Evolutionary conservation across 2,888 invertebrate genomes (phyloP).

Genomic region (Mesoligia furuncula): DNA sequence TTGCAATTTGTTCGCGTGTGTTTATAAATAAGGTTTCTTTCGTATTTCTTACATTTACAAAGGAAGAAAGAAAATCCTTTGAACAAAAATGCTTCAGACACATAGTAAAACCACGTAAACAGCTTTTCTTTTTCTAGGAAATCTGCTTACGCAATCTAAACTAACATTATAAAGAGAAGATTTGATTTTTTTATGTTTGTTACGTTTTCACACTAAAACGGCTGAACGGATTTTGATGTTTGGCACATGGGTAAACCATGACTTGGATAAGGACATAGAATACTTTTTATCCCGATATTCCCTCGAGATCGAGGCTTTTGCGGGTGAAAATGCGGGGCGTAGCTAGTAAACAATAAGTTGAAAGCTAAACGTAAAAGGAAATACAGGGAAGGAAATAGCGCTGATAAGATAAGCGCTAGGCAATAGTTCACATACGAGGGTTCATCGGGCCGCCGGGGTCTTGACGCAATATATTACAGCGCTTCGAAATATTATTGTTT

Average conservation of each 20-base stretch:
- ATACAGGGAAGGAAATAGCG: constrained; percentile 49
- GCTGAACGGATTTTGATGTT: not conserved
- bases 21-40: not conserved
- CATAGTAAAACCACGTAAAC: not conserved
- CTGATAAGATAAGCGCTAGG: constrained; percentile 51
- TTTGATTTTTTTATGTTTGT: not conserved
- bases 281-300: not conserved
- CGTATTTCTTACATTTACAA: constrained; percentile 10
- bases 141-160: constrained; percentile 7
- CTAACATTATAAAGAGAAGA: not conserved
- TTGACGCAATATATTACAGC: constrained; percentile 32
- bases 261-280: not conserved
- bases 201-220: not conserved
- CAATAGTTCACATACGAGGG: constrained; percentile 46
- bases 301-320: not conserved
- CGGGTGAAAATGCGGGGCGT: not conserved
- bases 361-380: constrained; percentile 41
- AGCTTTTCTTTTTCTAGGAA: constrained; percentile 1
- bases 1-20: not conserved
- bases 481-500: constrained; percentile 46
- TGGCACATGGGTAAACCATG: not conserved
- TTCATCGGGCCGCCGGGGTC: constrained; percentile 33
- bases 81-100: not conserved
- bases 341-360: constrained; percentile 46
- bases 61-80: not conserved